Percentiles rank a stretch among this genome's conserved stretches.
phyloP scores from a whole-genome alignment of 2,113 vertebrate genomes.

The Gymnobelideus leadbeateri region DNA sequence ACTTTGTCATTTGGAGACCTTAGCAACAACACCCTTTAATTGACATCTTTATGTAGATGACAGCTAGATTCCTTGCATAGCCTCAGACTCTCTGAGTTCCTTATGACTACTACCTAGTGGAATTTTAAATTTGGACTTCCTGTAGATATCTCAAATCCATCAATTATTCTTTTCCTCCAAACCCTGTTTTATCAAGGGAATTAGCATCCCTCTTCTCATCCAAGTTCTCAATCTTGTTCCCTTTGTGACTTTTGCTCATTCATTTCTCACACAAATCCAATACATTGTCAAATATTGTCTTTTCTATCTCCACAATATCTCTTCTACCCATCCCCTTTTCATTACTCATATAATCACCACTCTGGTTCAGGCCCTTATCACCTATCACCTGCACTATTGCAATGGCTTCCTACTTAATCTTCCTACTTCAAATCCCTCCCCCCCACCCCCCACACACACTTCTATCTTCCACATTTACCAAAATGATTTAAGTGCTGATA shows the following conservation, averaged over 20 bases:
- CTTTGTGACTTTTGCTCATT: too few species aligned
- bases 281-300: not conserved
- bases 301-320: not conserved
- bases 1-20: not conserved
- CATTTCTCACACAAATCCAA: not conserved
- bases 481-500: too few species aligned
- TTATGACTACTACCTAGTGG: not conserved
- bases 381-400: not conserved
- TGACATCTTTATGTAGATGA: not conserved
- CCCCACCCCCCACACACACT: not conserved
- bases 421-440: not conserved
- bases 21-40: not conserved
- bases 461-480: not conserved
- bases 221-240: not conserved
- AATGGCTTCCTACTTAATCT: not conserved
- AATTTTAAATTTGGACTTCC: not conserved
- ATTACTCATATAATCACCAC: not conserved
- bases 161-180: not conserved
- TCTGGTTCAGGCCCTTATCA: not conserved
- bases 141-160: not conserved
- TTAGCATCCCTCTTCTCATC: not conserved
- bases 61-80: not conserved
- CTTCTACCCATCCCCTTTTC: not conserved
- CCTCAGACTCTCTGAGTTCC: not conserved
- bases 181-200: not conserved